These are phyloP conservation scores for Pegoplata infirma DNA, from an alignment of 2,888 invertebrate genomes.

Conservation along the genomic window DNA sequence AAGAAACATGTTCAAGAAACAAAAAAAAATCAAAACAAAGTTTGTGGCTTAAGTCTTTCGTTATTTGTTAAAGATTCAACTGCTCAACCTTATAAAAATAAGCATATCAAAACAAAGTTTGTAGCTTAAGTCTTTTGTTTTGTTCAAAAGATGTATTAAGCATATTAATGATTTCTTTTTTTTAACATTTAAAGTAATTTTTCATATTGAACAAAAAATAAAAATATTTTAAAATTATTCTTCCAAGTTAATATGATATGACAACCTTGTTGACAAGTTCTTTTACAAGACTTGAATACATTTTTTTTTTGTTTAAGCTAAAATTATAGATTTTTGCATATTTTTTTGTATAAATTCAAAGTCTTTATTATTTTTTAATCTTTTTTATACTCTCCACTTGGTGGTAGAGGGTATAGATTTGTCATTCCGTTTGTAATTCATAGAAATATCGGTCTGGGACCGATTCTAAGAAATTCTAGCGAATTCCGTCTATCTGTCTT, in stretches of 20 bases:
- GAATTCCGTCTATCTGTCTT: no score
- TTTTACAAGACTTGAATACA: not conserved
- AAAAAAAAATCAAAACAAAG: no score
- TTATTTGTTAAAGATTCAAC: not conserved
- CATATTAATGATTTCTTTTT: slow-evolving; percentile 48
- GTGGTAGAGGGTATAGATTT: no score
- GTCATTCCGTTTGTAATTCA: no score
- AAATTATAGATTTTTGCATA: not conserved
- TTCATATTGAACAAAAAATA: not conserved
- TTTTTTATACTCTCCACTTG: no score
- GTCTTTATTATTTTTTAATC: no score
- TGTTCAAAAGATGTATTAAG: slow-evolving; percentile 6
- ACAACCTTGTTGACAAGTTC: not conserved
- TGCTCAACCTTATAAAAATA: not conserved
- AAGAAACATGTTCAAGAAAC: slow-evolving; percentile 14
- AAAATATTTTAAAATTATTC: not conserved
- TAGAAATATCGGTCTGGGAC: no score
- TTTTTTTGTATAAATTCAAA: not conserved
- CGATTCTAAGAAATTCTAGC: no score
- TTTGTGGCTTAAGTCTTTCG: slow-evolving; percentile 47
- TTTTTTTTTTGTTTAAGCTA: not conserved
- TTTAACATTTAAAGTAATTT: not conserved
- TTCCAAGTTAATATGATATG: not conserved
- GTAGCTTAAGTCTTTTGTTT: not conserved
- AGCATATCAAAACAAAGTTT: slow-evolving; percentile 5